Percentiles rank a stretch among this genome's conserved stretches.
Conservation (phyloP, 2,113 vertebrate species). For the Marmota monax region DNA sequence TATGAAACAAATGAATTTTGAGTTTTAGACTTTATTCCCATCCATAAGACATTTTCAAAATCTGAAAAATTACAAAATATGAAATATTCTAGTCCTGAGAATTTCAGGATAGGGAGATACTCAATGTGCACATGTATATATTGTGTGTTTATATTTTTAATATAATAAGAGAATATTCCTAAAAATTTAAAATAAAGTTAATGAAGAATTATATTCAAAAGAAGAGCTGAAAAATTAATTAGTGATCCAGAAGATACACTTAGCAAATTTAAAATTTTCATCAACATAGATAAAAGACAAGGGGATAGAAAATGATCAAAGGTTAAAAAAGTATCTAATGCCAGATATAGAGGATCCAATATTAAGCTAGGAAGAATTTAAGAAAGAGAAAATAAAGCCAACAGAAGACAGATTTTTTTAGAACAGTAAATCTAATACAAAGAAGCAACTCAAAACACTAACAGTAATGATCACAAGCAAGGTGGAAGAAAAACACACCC, state of each 20-base stretch:
- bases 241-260: neutral
- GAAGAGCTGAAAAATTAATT: neutral
- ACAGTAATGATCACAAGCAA: neutral
- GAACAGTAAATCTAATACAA: neutral
- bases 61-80: neutral
- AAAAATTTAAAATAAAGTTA: neutral
- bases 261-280: neutral
- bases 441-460: neutral
- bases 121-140: neutral
- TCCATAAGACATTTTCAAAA: neutral
- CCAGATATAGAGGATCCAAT: neutral
- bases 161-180: neutral
- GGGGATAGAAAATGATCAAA: neutral
- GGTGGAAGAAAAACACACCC: neutral
- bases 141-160: neutral
- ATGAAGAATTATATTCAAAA: neutral
- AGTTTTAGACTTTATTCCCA: neutral
- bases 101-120: neutral
- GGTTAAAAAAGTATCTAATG: neutral
- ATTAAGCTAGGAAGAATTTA: neutral
- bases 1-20: neutral
- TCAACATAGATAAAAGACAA: neutral
- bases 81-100: neutral
- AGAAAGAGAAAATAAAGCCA: neutral
- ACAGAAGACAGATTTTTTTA: neutral